These are phyloP conservation scores for Nasonia oneida DNA, from an alignment of 2,888 invertebrate genomes.

Conservation along the genomic window DNA sequence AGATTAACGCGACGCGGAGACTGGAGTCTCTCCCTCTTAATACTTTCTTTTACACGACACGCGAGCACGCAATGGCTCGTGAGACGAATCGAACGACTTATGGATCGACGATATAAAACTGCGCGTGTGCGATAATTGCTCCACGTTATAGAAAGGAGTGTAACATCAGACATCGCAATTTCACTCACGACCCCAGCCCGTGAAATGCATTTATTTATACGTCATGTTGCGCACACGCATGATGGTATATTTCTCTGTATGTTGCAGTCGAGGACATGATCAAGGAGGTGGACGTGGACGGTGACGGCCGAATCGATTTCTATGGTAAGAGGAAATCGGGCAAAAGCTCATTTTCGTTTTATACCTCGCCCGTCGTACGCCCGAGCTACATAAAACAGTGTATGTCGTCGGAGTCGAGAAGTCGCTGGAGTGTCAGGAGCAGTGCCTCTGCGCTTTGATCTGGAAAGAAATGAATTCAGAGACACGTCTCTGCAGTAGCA, in stretches of 20 bases:
- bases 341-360: conserved; percentile 31
- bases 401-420: neutral
- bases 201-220: neutral
- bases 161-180: neutral
- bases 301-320: conserved; percentile 96
- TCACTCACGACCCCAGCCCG: neutral
- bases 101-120: too few species aligned
- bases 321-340: conserved; percentile 83
- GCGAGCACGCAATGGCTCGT: conserved; percentile 28
- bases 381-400: neutral
- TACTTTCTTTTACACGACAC: neutral
- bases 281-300: conserved; percentile 96
- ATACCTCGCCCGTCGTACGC: neutral
- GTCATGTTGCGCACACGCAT: neutral
- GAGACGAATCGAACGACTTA: conserved; percentile 28
- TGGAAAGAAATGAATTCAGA: conserved; percentile 55
- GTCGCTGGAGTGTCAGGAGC: conserved; percentile 43
- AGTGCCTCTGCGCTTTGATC: conserved; percentile 43
- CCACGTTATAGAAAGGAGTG: too few species aligned
- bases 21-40: neutral
- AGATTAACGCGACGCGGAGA: conserved; percentile 59
- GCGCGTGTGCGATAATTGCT: too few species aligned
- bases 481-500: neutral
- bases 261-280: conserved; percentile 95
- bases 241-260: neutral